Evolutionary conservation across 2,888 invertebrate genomes (phyloP), one percentile per base, ranked within the genome.

Genomic region (Agrotis ipsilon): DNA sequence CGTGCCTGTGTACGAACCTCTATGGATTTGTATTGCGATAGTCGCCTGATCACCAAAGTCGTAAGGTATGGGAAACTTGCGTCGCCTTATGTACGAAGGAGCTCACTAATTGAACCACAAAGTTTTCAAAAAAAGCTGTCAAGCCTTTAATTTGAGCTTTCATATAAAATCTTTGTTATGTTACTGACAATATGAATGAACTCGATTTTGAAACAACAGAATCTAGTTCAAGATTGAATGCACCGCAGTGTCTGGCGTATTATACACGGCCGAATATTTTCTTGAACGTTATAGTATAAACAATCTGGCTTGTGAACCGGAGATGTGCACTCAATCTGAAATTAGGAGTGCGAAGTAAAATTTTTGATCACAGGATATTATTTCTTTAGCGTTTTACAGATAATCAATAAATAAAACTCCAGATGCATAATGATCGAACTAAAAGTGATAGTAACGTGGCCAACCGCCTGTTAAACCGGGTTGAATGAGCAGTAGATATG

Each of bases 231-330:
- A 71, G 49, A 77, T 61, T 75, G 49, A 55, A 73, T 68, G 75
- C 68, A 73, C 48, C 68, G 58, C 73, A 27, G 64, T 68, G 78
- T 86, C 85, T 86, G 82, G 83, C 80, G 70, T 72, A 74, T 48
- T 69, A n/a, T n/a, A 67, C 64, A 45, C 57, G 60, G 58, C 68
- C 68, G 63, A 82, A 79, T 81, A 86, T 82, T 78, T 85, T 84
- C 78, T 72, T 59, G 66, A 75, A 55, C 68, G 67, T 66, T 78
- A 66, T 70, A 54, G 75, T 79, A 66, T 86, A 84, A 82, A 85
- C 84, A 81, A 78, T 72, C 66, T 57, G 61, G 66, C 72, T 71
- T 81, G 64, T 71, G 61, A 32, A 63, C 60, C 65, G 52, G n/a
- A 60, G 52, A 71, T 67, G 54, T 72, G 66, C 58, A 75, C 72